phyloP scores from a whole-genome alignment of 2,888 invertebrate species.

The Pomacea canaliculata region DNA sequence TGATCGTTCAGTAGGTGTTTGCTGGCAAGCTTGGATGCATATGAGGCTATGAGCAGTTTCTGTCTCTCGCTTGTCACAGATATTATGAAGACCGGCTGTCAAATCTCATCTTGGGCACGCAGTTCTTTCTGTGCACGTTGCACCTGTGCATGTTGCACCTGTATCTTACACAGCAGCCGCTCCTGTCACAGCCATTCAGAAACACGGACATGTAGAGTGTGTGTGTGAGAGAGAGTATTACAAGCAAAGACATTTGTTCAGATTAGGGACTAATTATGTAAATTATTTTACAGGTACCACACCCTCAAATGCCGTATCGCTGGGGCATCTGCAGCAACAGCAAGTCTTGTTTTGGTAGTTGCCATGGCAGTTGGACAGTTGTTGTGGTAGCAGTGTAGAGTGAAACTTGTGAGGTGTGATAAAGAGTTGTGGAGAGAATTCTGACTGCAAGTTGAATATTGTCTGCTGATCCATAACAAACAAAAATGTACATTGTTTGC shows the following conservation, averaged over 20 bases:
- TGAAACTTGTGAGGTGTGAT: background rate
- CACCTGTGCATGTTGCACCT: too few species aligned
- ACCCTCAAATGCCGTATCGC: conserved; percentile 90
- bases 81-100: too few species aligned
- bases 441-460: too few species aligned
- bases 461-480: too few species aligned
- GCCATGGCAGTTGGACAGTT: conserved; percentile 18
- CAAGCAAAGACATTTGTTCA: background rate
- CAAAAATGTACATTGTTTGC: too few species aligned
- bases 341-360: conserved; percentile 46
- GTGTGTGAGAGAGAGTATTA: background rate
- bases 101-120: too few species aligned
- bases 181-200: background rate
- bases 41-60: too few species aligned
- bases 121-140: too few species aligned
- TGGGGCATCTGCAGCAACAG: conserved; percentile 70
- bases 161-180: background rate
- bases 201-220: background rate
- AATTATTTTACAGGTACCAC: conserved; percentile 49
- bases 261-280: background rate
- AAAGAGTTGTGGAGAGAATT: too few species aligned
- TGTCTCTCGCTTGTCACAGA: too few species aligned
- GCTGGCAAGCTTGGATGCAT: too few species aligned
- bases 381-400: conserved; percentile 6
- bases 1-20: too few species aligned